phyloP scores from a whole-genome alignment of 2,113 vertebrate genomes.

The Pseudorasbora parva region DNA sequence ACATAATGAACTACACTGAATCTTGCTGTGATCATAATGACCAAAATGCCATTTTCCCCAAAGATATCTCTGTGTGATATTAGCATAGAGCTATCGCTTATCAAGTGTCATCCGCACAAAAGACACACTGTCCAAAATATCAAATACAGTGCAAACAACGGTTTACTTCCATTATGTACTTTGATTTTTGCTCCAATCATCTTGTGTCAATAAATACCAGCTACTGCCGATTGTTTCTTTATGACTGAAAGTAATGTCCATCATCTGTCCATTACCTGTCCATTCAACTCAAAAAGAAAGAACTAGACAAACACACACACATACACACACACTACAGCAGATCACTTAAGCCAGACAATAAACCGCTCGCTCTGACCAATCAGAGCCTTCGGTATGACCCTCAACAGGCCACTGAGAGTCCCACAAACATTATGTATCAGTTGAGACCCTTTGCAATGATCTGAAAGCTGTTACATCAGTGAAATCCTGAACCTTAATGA shows the following conservation, averaged over 20 bases:
- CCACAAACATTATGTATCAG: neutral
- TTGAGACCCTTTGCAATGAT: neutral
- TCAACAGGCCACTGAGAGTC: neutral
- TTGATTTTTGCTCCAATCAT: neutral
- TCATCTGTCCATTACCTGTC: slow-evolving; percentile 1
- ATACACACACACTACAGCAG: slow-evolving; percentile 25
- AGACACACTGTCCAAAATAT: neutral
- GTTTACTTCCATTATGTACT: neutral
- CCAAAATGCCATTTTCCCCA: neutral
- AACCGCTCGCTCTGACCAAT: neutral
- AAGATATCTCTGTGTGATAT: neutral
- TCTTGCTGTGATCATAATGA: neutral
- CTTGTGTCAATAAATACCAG: slow-evolving; percentile 7
- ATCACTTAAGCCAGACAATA: slow-evolving; percentile 24
- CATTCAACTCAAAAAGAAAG: slow-evolving; percentile 6
- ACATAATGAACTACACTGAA: neutral
- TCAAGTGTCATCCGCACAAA: neutral
- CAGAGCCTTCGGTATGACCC: neutral
- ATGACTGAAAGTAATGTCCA: neutral
- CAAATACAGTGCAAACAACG: neutral
- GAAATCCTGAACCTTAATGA: neutral
- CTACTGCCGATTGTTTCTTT: slow-evolving; percentile 2
- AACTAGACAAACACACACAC: neutral
- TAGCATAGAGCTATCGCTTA: neutral
- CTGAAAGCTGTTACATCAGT: slow-evolving; percentile 6